These are phyloP conservation scores for Mactra quadrangularis DNA, from an alignment of 1,140 invertebrate species.

Conservation along the genomic window DNA sequence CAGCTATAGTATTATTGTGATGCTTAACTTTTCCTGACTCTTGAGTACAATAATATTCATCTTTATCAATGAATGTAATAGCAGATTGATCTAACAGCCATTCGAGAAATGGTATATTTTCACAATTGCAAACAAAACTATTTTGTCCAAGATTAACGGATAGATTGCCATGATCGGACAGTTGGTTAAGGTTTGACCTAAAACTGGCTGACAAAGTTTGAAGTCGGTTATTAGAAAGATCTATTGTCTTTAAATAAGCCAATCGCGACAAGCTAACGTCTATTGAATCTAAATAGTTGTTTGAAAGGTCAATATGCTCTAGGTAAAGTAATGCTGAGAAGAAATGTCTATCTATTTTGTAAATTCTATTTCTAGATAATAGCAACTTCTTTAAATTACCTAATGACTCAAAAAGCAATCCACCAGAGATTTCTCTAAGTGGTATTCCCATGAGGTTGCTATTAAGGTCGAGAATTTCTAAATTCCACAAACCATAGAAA, in stretches of 20 bases:
- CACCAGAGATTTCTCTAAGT: slow-evolving; percentile 5
- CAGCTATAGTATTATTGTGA: not conserved
- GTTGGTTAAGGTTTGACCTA: not conserved
- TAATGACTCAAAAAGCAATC: slow-evolving; percentile 8
- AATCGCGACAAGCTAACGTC: slow-evolving; percentile 4
- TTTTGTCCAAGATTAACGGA: slow-evolving; percentile 41
- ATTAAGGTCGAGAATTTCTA: slow-evolving; percentile 29
- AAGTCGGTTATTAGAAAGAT: slow-evolving; percentile 43
- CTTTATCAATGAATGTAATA: not conserved
- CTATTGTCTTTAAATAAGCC: slow-evolving; percentile 1
- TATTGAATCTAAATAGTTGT: slow-evolving; percentile 43
- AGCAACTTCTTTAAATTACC: slow-evolving; percentile 2
- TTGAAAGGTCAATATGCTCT: slow-evolving; percentile 8
- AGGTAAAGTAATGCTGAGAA: slow-evolving; percentile 4
- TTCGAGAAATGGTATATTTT: slow-evolving; percentile 36
- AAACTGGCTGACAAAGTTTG: not conserved
- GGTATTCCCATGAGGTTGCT: slow-evolving; percentile 42
- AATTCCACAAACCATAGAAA: slow-evolving; percentile 13
- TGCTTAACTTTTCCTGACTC: not conserved
- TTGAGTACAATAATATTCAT: slow-evolving; percentile 31
- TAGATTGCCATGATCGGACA: not conserved
- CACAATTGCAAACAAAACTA: slow-evolving; percentile 39
- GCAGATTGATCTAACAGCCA: slow-evolving; percentile 16
- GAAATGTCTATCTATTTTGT: slow-evolving; percentile 23
- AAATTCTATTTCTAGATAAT: slow-evolving; percentile 40